Conservation (phyloP, 2,888 invertebrate species). For the Agelastica alni region DNA sequence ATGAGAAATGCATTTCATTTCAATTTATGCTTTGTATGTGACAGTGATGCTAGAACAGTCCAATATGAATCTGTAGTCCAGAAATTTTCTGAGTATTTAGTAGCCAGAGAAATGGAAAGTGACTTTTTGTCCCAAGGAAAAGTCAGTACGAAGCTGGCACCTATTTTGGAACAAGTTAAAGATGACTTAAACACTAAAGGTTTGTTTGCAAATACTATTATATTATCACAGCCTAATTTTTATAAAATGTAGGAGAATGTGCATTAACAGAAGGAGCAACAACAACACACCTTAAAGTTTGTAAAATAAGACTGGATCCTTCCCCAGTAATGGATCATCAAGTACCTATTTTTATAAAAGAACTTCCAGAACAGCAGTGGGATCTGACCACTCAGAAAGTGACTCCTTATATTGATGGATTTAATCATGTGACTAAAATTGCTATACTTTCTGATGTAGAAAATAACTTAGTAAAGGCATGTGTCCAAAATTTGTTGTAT, state of each 20-base stretch:
- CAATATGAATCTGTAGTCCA: constrained; percentile 94
- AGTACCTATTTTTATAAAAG: constrained; percentile 76
- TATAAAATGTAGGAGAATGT: constrained; percentile 55
- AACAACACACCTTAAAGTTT: constrained; percentile 87
- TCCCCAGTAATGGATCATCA: constrained; percentile 82
- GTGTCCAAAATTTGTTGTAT: constrained; percentile 89
- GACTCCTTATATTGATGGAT: constrained; percentile 85
- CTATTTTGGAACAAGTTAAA: constrained; percentile 77
- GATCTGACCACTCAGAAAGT: constrained; percentile 94
- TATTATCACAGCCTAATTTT: too few relatives aligned
- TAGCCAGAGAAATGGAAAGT: constrained; percentile 84
- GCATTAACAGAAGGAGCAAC: constrained; percentile 75
- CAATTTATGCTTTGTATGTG: constrained; percentile 93
- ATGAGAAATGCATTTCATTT: constrained; percentile 93
- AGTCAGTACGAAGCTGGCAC: constrained; percentile 65
- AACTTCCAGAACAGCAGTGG: constrained; percentile 69
- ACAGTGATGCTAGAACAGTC: constrained; percentile 84
- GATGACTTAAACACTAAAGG: constrained; percentile 77
- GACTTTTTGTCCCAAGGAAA: constrained; percentile 81
- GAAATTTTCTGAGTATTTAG: constrained; percentile 91
- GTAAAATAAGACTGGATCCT: constrained; percentile 80
- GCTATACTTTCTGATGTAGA: constrained; percentile 91
- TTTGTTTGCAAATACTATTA: too few relatives aligned
- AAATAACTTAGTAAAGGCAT: constrained; percentile 90
- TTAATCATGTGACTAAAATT: constrained; percentile 89